Conservation (phyloP, 2,797 vertebrate species). For the Muscicapa comitata region DNA sequence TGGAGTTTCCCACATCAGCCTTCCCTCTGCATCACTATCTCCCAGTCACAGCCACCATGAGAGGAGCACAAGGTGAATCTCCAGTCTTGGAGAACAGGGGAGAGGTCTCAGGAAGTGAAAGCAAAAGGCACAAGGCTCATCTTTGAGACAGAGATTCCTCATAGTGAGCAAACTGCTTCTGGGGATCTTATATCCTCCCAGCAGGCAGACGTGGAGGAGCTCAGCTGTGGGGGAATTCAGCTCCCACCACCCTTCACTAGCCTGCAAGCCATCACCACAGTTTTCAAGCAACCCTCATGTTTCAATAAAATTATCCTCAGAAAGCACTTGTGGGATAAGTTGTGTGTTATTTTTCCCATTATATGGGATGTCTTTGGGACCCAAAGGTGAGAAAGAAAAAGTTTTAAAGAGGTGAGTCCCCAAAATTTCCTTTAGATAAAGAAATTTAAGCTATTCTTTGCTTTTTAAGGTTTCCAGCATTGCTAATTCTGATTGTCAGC, state of each 20-base stretch:
- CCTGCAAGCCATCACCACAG: background rate
- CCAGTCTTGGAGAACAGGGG: background rate
- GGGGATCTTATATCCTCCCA: background rate
- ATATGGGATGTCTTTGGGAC: background rate
- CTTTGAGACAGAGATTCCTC: background rate
- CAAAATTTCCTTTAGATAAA: background rate
- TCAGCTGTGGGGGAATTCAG: background rate
- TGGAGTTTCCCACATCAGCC: background rate
- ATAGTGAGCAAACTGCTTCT: accelerated
- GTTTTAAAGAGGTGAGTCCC: no score
- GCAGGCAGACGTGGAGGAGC: background rate
- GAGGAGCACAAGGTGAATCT: background rate
- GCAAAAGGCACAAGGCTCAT: background rate
- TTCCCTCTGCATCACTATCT: background rate
- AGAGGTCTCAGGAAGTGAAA: background rate
- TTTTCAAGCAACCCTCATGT: background rate
- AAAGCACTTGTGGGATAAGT: background rate
- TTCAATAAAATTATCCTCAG: background rate
- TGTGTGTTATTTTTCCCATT: background rate
- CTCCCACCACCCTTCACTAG: background rate
- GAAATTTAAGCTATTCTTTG: background rate
- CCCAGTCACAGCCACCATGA: background rate
- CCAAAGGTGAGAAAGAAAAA: background rate
- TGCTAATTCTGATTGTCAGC: background rate
- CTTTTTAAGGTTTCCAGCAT: background rate